These are phyloP conservation scores for Jaculus jaculus DNA, from an alignment of 2,113 vertebrate genomes.

Conservation along the genomic window DNA sequence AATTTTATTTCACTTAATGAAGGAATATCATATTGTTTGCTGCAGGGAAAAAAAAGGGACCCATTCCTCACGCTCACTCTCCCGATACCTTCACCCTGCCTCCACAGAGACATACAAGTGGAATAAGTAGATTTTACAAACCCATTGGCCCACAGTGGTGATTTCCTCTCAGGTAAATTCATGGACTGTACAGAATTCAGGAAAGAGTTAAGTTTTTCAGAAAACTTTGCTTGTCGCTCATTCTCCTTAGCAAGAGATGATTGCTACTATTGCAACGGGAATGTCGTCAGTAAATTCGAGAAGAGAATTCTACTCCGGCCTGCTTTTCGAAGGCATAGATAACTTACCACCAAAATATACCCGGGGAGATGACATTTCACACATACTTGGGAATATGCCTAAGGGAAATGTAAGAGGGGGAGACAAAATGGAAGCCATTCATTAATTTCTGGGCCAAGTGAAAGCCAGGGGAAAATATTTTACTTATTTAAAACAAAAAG, in stretches of 20 bases:
- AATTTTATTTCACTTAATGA: neutral
- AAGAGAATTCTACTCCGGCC: constrained; percentile 7
- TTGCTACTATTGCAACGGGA: neutral
- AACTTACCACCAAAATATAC: constrained; percentile 44
- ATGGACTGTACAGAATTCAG: neutral
- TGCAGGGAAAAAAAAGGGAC: neutral
- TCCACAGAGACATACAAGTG: neutral
- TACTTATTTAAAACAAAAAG: neutral
- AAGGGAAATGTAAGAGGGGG: constrained; percentile 73
- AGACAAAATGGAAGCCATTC: constrained; percentile 72
- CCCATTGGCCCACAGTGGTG: neutral
- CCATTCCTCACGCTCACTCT: neutral
- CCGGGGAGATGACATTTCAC: constrained; percentile 64
- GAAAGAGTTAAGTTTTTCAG: neutral
- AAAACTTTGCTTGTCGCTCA: neutral
- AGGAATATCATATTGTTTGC: neutral
- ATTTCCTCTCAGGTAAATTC: neutral
- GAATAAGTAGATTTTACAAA: neutral
- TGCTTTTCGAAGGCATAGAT: constrained; percentile 37
- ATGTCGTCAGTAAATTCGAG: neutral
- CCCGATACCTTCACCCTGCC: neutral
- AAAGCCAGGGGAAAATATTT: constrained; percentile 71
- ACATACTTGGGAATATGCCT: constrained; percentile 67
- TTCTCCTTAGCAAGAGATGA: neutral
- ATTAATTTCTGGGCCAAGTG: constrained; percentile 75